Evolutionary conservation across 1,140 invertebrate species (phyloP).

Genomic region (Lasioglossum baleicum): DNA sequence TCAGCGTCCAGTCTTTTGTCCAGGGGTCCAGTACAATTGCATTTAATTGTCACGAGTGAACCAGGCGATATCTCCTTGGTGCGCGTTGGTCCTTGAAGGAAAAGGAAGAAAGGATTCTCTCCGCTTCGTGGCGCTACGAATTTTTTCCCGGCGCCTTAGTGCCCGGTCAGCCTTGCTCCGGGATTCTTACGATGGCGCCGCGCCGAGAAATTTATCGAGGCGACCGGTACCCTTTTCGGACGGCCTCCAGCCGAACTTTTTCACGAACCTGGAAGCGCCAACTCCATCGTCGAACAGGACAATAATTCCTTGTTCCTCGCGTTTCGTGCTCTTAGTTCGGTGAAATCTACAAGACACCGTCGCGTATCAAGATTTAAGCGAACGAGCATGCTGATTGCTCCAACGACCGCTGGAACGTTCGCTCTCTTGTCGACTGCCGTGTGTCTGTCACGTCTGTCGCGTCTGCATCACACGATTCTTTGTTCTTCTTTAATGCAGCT

Average conservation of each 20-base stretch:
- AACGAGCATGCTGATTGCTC: no score
- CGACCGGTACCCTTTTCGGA: conserved; percentile 3
- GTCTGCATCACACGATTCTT: no score
- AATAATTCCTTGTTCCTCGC: no score
- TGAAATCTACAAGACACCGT: no score
- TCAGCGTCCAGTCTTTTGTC: conserved; percentile 27
- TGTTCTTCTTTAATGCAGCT: no score
- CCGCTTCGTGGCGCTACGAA: neutral
- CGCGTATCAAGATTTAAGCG: no score
- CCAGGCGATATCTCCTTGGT: conserved; percentile 28
- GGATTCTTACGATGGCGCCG: conserved; percentile 17
- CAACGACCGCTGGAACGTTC: no score
- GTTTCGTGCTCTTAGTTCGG: no score
- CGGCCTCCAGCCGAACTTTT: neutral
- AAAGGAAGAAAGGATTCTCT: conserved; percentile 29
- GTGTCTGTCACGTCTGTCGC: no score
- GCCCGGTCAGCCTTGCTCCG: conserved; percentile 44
- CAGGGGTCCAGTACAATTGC: conserved; percentile 29
- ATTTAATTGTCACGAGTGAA: conserved; percentile 53
- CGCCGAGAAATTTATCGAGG: conserved; percentile 43
- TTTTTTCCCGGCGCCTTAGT: conserved; percentile 33
- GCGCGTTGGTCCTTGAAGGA: neutral
- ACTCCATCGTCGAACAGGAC: no score
- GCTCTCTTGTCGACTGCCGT: no score
- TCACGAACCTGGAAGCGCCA: no score